These are phyloP conservation scores for Lamprotornis superbus DNA, from an alignment of 2,113 vertebrate species.

Conservation along the genomic window DNA sequence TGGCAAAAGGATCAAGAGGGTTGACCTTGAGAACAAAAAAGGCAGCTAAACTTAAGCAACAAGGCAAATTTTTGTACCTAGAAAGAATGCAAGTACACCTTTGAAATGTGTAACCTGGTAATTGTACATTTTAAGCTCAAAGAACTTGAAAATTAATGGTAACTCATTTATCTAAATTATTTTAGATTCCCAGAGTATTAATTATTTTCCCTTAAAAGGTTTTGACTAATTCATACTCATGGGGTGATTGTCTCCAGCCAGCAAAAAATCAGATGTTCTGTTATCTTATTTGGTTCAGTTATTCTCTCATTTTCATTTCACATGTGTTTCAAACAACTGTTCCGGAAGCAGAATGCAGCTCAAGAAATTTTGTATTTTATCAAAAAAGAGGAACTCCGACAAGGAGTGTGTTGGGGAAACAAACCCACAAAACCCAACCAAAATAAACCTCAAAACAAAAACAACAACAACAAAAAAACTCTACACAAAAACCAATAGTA, in stretches of 20 bases:
- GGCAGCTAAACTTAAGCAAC: background rate
- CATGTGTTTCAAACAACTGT: background rate
- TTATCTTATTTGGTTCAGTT: background rate
- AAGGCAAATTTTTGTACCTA: background rate
- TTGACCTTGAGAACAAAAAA: background rate
- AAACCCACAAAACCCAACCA: background rate
- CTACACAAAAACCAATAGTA: background rate
- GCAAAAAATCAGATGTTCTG: background rate
- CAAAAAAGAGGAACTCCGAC: background rate
- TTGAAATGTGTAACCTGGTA: background rate
- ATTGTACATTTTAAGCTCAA: background rate
- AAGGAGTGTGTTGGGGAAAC: rapidly evolving
- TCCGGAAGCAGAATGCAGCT: background rate
- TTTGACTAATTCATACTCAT: background rate
- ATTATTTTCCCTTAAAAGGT: background rate
- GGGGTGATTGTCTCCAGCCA: background rate
- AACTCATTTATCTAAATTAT: background rate
- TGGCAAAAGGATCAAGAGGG: background rate
- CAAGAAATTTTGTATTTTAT: background rate
- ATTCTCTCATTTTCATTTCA: background rate
- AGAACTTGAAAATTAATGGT: background rate
- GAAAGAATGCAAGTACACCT: background rate
- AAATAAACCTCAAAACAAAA: background rate
- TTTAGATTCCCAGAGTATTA: background rate
- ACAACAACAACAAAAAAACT: background rate